Evolutionary conservation across 2,888 invertebrate genomes (phyloP), one percentile per base, ranked within the genome.

Genomic region (Apomyelois bistriatella): DNA sequence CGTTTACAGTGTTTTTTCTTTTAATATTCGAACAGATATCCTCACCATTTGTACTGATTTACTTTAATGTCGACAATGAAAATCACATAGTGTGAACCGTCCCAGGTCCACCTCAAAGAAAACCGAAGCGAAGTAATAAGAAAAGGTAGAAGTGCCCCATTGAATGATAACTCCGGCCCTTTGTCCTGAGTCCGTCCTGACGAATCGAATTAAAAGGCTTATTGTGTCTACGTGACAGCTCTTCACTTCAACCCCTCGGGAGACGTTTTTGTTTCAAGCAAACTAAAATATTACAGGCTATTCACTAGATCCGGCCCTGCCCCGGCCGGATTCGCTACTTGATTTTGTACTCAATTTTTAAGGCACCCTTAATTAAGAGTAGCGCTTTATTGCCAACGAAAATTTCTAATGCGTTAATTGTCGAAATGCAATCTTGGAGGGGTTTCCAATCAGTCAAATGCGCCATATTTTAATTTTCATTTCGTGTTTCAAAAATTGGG

Each of bases 161-260:
- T 90, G 91, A 90, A 91, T 90, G 90, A 90, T 90, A 91, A 90
- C 90, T 82, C 83, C 70, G 72, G 72, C 74, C 82, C 86, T 89
- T 89, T 90, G 89, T 90, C 87, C 83, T 79, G 68, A 62, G 88
- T 84, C 86, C 88, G 85, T 85, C 89, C 82, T 86, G 90, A 89
- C 86, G 90, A 88, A 89, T 90, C 89, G 89, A 90, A 90, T 89
- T 89, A 88, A 89, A 90, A 89, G 89, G 90, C 89, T 90, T 89
- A 90, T 88, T 89, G 89, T 89, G 90, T 89, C 88, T 84, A 89
- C 89, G 89, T 90, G 90, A 88, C 89, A 85, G 86, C 77, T 71
- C 66, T 66, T 71, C 70, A 70, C 79, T 43, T 56, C 58, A 52
- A 60, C 56, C 80, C 82, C 78, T 74, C 76, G 68, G 65, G 71